phyloP scores from a whole-genome alignment of 1,140 invertebrate genomes.

The Phthorimaea operculella region DNA sequence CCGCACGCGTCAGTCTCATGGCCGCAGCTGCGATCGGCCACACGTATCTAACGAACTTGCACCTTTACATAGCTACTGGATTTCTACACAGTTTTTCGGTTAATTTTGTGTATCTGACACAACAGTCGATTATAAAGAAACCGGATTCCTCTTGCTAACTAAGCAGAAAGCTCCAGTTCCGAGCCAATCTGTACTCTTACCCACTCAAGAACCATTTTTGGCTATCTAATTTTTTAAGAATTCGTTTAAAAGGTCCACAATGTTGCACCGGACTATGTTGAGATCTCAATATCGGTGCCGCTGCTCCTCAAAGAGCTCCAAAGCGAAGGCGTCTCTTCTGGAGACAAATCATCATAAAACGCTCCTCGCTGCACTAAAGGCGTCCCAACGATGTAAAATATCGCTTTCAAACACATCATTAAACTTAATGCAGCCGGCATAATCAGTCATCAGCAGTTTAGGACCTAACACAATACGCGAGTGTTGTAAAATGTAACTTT shows the following conservation, averaged over 20 bases:
- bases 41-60: too few relatives aligned
- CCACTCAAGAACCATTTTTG: too few relatives aligned
- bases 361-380: conserved; percentile 49
- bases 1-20: too few relatives aligned
- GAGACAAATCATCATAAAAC: conserved; percentile 67
- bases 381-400: conserved; percentile 61
- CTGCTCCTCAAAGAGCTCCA: conserved; percentile 37
- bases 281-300: conserved; percentile 31
- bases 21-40: too few relatives aligned
- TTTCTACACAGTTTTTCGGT: too few relatives aligned
- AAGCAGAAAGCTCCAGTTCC: too few relatives aligned
- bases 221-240: too few relatives aligned
- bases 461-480: conserved; percentile 61
- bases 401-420: conserved; percentile 63
- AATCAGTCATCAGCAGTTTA: conserved; percentile 67
- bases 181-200: too few relatives aligned
- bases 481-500: conserved; percentile 61
- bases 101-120: too few relatives aligned
- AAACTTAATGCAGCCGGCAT: conserved; percentile 60
- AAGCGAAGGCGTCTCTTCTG: conserved; percentile 41
- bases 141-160: too few relatives aligned
- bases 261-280: background rate
- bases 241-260: background rate
- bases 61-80: too few relatives aligned
- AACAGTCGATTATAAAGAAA: too few relatives aligned